Evolutionary conservation across 1,140 invertebrate genomes (phyloP).

Genomic region (Drosophila watanabei): DNA sequence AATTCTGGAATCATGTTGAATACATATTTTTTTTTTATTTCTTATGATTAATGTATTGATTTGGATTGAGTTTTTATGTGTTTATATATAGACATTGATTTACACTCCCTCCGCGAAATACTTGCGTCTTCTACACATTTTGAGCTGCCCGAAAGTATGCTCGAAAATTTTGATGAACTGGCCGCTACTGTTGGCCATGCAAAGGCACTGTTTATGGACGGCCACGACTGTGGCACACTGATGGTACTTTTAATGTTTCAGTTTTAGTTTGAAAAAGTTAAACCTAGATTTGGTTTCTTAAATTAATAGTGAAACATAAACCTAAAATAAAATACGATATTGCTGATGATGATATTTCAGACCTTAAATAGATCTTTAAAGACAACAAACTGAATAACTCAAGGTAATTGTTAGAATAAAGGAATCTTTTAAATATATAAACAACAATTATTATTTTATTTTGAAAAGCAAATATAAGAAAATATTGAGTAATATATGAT

Average conservation of each 20-base stretch:
- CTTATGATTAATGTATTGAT: not conserved
- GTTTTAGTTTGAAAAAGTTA: not conserved
- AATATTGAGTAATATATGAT: too few relatives aligned
- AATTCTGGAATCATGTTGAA: not conserved
- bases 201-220: not conserved
- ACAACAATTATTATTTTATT: too few relatives aligned
- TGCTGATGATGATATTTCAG: not conserved
- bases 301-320: not conserved
- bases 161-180: not conserved
- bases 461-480: too few relatives aligned
- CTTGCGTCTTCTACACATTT: not conserved
- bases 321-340: not conserved
- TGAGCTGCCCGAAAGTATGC: constrained; percentile 65
- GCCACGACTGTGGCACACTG: constrained; percentile 35
- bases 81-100: too few relatives aligned
- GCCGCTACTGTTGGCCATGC: not conserved
- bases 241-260: not conserved
- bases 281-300: too few relatives aligned
- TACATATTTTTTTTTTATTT: not conserved
- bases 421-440: too few relatives aligned
- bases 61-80: not conserved
- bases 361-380: not conserved
- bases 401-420: too few relatives aligned
- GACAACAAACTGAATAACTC: too few relatives aligned
- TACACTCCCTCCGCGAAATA: not conserved